These are phyloP conservation scores for Drosophila oshimai DNA, from an alignment of 1,140 invertebrate genomes.

Conservation along the genomic window DNA sequence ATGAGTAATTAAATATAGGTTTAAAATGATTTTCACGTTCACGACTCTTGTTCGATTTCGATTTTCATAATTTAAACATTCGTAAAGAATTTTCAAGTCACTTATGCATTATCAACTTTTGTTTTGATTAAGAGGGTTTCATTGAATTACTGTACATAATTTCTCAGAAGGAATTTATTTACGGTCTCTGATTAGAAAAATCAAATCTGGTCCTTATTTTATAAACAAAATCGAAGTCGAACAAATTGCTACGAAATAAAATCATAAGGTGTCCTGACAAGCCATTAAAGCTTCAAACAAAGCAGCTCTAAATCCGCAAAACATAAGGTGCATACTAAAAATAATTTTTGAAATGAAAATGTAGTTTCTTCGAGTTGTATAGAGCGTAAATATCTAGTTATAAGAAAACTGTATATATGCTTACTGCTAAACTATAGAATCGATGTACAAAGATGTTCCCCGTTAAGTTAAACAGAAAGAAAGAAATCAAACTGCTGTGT, in stretches of 20 bases:
- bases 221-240: not conserved
- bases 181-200: no score
- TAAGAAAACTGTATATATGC: conserved; percentile 26
- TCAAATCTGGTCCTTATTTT: no score
- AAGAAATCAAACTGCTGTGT: conserved; percentile 43
- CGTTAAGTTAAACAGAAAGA: conserved; percentile 13
- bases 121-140: no score
- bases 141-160: no score
- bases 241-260: not conserved
- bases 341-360: no score
- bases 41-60: not conserved
- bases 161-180: no score
- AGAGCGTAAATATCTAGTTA: conserved; percentile 2
- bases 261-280: not conserved
- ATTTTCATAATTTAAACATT: not conserved
- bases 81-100: not conserved
- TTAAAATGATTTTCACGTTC: not conserved
- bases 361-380: not conserved
- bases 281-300: not conserved
- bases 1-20: conserved; percentile 11
- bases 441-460: conserved; percentile 60
- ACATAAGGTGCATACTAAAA: no score
- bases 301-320: no score
- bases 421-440: conserved; percentile 26
- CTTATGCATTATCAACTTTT: not conserved